Base-by-base conservation (phyloP, 2,113 vertebrate genomes). In the Tenebrosternarchus preto region DNA sequence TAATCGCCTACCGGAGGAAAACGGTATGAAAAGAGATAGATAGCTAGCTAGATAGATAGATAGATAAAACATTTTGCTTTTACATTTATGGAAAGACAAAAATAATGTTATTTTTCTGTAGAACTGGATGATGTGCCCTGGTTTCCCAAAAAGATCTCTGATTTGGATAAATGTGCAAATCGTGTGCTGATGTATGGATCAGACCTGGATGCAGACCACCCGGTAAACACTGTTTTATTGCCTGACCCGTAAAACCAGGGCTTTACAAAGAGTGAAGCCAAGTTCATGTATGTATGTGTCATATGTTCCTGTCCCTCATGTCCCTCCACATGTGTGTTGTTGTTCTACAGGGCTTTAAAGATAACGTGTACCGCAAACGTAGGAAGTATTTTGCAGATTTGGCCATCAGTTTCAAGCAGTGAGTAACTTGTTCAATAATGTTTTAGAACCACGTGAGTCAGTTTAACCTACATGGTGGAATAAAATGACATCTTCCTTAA, bases 321-420 rank as follows among this genome's bases (percentile, higher is more conserved):
- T 80, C n/a, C 1, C 55, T 78, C 16, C 64, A 17, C 59, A 0
- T 73, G 24, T 53, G 0, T 67, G 0, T 75, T 81, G 46, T 39
- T 74, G 73, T 77, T 67, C 25, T 12, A 80, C 72, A 99, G 98
- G 98, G 97, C 83, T 99, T 99, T 92, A 99, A 98, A 89, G 97
- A 99, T 89, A 98, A 98, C 1, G 96, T 97, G 71, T 99, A 99
- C 83, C 94, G 98, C 39, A 96, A 95, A 90, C 95, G 98, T 78
- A 89, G 98, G 57, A 98, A 98, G 90, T 96, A 99, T 87, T 99
- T 99, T 93, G 96, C 97, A 83, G 97, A 99, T 85, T 86, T 99
- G 86, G 97, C 97, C 67, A 95, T 97, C 94, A 92, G 91, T 85
- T 97, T 95, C 86, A 98, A 93, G 92, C 92, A 98, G 98, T 99